Conservation (phyloP, 2,888 invertebrate species). For the Cerceris rybyensis region DNA sequence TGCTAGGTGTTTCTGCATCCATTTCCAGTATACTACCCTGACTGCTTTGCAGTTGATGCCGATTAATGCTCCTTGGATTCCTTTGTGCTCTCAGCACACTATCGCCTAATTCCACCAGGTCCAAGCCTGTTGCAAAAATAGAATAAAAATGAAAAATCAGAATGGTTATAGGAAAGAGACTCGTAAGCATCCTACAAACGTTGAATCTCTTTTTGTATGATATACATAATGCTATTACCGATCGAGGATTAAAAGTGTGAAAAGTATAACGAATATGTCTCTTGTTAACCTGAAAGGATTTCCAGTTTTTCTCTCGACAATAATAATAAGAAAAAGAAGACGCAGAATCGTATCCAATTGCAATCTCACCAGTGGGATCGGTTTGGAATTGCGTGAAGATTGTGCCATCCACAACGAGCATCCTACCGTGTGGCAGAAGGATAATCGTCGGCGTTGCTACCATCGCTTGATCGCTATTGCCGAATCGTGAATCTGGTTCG, state of each 20-base stretch:
- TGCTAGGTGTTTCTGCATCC: conserved; percentile 83
- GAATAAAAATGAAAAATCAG: background rate
- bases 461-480: conserved; percentile 77
- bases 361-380: conserved; percentile 73
- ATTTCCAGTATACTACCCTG: conserved; percentile 78
- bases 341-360: conserved; percentile 5
- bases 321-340: background rate
- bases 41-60: conserved; percentile 81
- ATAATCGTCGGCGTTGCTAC: conserved; percentile 84
- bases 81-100: conserved; percentile 82
- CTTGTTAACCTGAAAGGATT: background rate
- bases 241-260: background rate
- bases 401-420: conserved; percentile 84
- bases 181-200: no score
- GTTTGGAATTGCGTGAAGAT: conserved; percentile 83
- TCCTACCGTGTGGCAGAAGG: conserved; percentile 83
- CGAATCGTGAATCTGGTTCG: conserved; percentile 74
- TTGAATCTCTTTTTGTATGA: no score
- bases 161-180: no score
- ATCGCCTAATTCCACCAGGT: conserved; percentile 83
- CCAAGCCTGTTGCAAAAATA: conserved; percentile 78
- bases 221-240: no score
- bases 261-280: background rate
- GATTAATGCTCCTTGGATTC: conserved; percentile 74
- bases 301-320: no score